Percentiles rank a stretch among this genome's conserved stretches.
phyloP scores from a whole-genome alignment of 2,888 invertebrate species.

The Rhingia rostrata region DNA sequence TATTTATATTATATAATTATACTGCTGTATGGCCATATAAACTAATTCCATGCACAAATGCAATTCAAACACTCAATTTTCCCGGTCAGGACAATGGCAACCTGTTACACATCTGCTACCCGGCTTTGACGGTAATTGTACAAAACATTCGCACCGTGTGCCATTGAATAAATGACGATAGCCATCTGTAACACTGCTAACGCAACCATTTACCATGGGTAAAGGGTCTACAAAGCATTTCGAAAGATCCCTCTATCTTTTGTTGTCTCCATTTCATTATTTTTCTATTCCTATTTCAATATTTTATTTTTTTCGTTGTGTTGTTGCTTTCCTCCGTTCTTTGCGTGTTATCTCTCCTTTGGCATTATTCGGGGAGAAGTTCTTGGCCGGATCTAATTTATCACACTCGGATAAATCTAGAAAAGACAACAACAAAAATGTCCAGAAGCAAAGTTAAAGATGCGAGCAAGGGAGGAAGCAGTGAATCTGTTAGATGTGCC shows the following conservation, averaged over 20 bases:
- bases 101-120: conserved; percentile 61
- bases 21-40: too few relatives aligned
- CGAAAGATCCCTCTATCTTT: background rate
- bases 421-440: background rate
- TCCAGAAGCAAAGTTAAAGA: background rate
- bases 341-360: conserved; percentile 43
- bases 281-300: conserved; percentile 43
- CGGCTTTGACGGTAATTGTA: background rate
- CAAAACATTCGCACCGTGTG: conserved; percentile 29
- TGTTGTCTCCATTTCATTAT: conserved; percentile 39
- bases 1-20: too few relatives aligned
- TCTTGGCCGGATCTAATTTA: conserved; percentile 63
- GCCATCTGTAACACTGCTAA: conserved; percentile 52
- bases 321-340: conserved; percentile 13
- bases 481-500: conserved; percentile 61
- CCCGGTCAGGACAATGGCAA: conserved; percentile 35
- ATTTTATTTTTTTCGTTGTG: conserved; percentile 5
- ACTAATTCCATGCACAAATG: too few relatives aligned
- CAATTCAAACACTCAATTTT: conserved; percentile 8
- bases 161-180: conserved; percentile 19
- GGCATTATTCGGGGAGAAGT: conserved; percentile 50
- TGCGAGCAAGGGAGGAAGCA: conserved; percentile 11
- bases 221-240: conserved; percentile 30
- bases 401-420: conserved; percentile 58
- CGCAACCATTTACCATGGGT: conserved; percentile 47